Evolutionary conservation across 2,113 vertebrate species (phyloP), one percentile per base, ranked within the genome.

Genomic region (Rhinoptilus africanus): DNA sequence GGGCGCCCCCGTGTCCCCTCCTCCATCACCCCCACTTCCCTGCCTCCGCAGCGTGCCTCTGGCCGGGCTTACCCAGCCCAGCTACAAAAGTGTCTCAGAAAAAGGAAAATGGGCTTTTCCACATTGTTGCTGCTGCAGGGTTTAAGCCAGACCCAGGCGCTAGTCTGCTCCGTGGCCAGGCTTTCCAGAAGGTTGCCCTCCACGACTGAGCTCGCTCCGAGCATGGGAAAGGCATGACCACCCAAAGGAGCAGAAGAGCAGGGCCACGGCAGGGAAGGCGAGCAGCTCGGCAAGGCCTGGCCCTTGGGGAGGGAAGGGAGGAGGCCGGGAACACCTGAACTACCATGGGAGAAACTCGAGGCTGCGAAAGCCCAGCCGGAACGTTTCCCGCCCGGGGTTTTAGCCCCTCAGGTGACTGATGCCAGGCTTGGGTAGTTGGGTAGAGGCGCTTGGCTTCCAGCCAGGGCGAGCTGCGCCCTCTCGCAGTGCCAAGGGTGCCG

Each of bases 231-330:
- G 14, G 35, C 34, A 9, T 11, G 66, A 53, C 18, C 9, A n/a
- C 50, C 35, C 30, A 39, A 39, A 71, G 47, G 15, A 50, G 39
- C 24, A 53, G 67, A 50, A 34, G 16, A 75, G 56, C 54, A 64
- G 62, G 37, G 51, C 39, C 20, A 22, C 0, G 0, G 27, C 21
- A 53, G 22, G 4, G 47, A 24, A 89, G 39, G 15, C 0, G 4
- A 77, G 72, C 15, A 6, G 37, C 85, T 37, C 54, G 34, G n/a
- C 10, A 11, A 60, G 27, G 14, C 18, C 10, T 15, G 34, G 37
- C 22, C 27, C 47, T 50, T 2, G 6, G 37, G 37, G 54, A 84
- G 45, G 59, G 32, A 28, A 68, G 35, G 48, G 24, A 71, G 26
- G 34, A 20, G 22, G 21, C 12, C 1, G 0, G 45, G 17, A 81